Conservation (phyloP, 2,888 invertebrate species). For the Silvanus unidentatus region DNA sequence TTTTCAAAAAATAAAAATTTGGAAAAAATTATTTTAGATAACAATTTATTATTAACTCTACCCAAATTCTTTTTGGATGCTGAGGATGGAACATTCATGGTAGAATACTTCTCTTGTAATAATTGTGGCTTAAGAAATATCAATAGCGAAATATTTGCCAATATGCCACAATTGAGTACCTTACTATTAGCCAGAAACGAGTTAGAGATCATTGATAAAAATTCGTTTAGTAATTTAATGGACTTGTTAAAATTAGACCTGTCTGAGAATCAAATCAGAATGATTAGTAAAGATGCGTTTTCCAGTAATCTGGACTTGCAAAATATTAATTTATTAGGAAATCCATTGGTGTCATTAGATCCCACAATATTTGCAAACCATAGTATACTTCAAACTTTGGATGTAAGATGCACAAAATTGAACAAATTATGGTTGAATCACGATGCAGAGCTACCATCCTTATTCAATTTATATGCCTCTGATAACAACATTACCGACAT, state of each 20-base stretch:
- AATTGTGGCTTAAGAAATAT: constrained; percentile 63
- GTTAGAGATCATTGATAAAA: constrained; percentile 29
- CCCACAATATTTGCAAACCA: constrained; percentile 61
- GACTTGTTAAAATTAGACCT: constrained; percentile 65
- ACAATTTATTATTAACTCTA: constrained; percentile 62
- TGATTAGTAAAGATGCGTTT: constrained; percentile 59
- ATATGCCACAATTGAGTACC: constrained; percentile 62
- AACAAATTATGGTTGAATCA: constrained; percentile 57
- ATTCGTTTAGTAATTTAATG: constrained; percentile 52
- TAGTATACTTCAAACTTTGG: constrained; percentile 58
- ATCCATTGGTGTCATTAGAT: constrained; percentile 60
- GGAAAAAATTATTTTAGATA: constrained; percentile 63
- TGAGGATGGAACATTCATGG: constrained; percentile 45
- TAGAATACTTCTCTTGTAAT: constrained; percentile 65
- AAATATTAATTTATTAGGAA: constrained; percentile 65
- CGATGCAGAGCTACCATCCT: constrained; percentile 25
- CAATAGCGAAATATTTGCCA: constrained; percentile 56
- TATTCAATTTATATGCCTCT: constrained; percentile 51
- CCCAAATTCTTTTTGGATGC: constrained; percentile 54
- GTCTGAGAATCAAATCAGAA: constrained; percentile 61
- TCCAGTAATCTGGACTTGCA: constrained; percentile 60
- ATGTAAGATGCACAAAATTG: constrained; percentile 64
- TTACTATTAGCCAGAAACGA: constrained; percentile 11
- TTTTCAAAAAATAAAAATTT: constrained; percentile 65
- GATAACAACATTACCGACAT: constrained; percentile 56